Evolutionary conservation across 35 echinoderm and acorn worm species (phyloP), one percentile per base, ranked within the genome.

Genomic region (Apostichopus parvimensis): DNA sequence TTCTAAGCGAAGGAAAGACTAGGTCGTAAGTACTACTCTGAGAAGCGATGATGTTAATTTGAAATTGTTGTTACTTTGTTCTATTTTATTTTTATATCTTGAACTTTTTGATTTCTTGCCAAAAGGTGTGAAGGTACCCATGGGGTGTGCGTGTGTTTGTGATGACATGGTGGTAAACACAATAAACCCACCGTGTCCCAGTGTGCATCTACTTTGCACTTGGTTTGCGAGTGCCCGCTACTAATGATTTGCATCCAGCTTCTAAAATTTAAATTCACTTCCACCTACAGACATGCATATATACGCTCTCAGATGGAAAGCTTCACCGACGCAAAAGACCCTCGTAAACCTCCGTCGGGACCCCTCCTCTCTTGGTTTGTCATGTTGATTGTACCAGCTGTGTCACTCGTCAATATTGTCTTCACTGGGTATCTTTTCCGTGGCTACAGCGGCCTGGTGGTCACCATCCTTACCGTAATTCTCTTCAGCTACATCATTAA

Each of bases 301-400:
- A 61, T 98, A 82, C 78, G 54, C 64, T 83, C 92, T 57, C 94
- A 98, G 91, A 12, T 96, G 45, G 79, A 59, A 6, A 89, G 94
- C 20, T 98, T 94, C 94, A 65, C 73, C 6, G 55, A 90, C 5
- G 80, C 77, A 6, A 77, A 54, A 13, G 86, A 87, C 2, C 97
- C 91, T 6, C 52, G 88, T 18, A 56, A 92, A 64, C 87, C 94
- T 5, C 96, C 96, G 0, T 80, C 92, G 22, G 97, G 97, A 8
- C 97, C 97, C 11, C 91, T 94, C 6, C 84, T 94, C 1, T 94
- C 97, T 1, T 98, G 97, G 97, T 94, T 92, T 88, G 79, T 94
- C 60, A 91, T 98, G 90, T 64, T 98, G 61, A 73, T 94, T 9
- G 23, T 95, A 21, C 97, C 97, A 4, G 61, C 92, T 34, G 52